Conservation (phyloP, 1,140 invertebrate species). For the Plectus sambesii region DNA sequence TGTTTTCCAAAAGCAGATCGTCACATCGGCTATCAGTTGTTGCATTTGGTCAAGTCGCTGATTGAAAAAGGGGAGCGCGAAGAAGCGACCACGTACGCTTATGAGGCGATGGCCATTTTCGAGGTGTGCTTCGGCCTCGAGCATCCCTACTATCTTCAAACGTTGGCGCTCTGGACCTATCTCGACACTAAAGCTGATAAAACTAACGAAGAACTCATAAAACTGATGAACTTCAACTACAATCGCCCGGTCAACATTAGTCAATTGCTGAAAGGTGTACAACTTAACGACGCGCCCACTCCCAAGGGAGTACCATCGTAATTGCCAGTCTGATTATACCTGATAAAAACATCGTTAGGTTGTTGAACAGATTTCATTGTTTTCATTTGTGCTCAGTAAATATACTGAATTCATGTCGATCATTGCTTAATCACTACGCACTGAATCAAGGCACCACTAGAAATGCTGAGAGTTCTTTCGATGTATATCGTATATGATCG, state of each 20-base stretch:
- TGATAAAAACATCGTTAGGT: too few species aligned
- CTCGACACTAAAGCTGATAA: slow-evolving; percentile 23
- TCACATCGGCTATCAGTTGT: slow-evolving; percentile 26
- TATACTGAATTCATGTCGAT: too few species aligned
- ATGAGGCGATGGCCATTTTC: slow-evolving; percentile 30
- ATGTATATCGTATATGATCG: too few species aligned
- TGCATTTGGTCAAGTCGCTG: slow-evolving; percentile 25
- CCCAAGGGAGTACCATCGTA: too few species aligned
- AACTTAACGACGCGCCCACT: too few species aligned
- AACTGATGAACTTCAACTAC: slow-evolving; percentile 17
- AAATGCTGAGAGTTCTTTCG: too few species aligned
- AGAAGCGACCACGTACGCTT: slow-evolving; percentile 25
- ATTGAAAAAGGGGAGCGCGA: slow-evolving; percentile 25
- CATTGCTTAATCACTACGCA: too few species aligned
- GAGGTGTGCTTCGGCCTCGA: slow-evolving; percentile 29
- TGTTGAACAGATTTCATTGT: too few species aligned
- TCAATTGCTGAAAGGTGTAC: too few species aligned
- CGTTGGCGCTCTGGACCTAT: slow-evolving; percentile 27
- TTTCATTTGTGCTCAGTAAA: too few species aligned
- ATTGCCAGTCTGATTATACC: too few species aligned
- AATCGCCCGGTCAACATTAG: neutral
- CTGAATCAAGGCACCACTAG: too few species aligned
- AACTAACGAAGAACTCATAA: slow-evolving; percentile 23
- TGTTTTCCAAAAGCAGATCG: slow-evolving; percentile 28
- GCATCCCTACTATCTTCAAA: slow-evolving; percentile 29